A percentile compares a stretch with the other conserved stretches of the same genome.
phyloP scores from a whole-genome alignment of 2,797 vertebrate genomes.

The Poeciliopsis infans region DNA sequence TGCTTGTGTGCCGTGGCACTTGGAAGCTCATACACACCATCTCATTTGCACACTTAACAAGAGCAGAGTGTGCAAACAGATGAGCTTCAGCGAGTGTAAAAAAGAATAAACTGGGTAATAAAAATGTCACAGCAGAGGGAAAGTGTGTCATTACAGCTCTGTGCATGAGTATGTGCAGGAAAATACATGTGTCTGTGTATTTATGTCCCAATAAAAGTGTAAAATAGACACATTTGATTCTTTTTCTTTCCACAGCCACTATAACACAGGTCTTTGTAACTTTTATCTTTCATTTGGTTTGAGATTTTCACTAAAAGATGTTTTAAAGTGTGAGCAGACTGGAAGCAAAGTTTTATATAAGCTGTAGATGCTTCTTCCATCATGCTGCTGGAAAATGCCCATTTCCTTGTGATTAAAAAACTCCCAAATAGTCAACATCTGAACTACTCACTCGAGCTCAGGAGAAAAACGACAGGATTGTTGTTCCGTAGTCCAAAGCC shows the following conservation, averaged over 20 bases:
- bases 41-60: slow-evolving; percentile 40
- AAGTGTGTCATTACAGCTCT: slow-evolving; percentile 44
- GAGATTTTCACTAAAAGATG: slow-evolving; percentile 8
- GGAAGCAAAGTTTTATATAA: slow-evolving; percentile 15
- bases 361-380: slow-evolving; percentile 21
- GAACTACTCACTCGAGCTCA: neutral
- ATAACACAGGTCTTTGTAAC: slow-evolving; percentile 5
- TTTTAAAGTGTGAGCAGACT: slow-evolving; percentile 17
- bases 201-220: slow-evolving; percentile 24
- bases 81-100: slow-evolving; percentile 56
- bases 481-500: neutral
- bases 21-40: slow-evolving; percentile 14
- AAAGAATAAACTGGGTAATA: slow-evolving; percentile 48
- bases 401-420: neutral
- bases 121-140: slow-evolving; percentile 41
- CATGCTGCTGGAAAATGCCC: slow-evolving; percentile 27
- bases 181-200: slow-evolving; percentile 8
- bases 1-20: slow-evolving; percentile 34
- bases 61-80: slow-evolving; percentile 49
- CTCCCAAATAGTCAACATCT: neutral
- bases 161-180: slow-evolving; percentile 19
- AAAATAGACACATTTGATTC: slow-evolving; percentile 4
- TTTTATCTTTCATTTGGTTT: slow-evolving; percentile 11
- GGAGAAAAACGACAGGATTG: neutral
- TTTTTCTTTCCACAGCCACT: slow-evolving; percentile 13